These are phyloP conservation scores for Vireo griseus DNA, from an alignment of 2,797 vertebrate genomes.

Conservation along the genomic window DNA sequence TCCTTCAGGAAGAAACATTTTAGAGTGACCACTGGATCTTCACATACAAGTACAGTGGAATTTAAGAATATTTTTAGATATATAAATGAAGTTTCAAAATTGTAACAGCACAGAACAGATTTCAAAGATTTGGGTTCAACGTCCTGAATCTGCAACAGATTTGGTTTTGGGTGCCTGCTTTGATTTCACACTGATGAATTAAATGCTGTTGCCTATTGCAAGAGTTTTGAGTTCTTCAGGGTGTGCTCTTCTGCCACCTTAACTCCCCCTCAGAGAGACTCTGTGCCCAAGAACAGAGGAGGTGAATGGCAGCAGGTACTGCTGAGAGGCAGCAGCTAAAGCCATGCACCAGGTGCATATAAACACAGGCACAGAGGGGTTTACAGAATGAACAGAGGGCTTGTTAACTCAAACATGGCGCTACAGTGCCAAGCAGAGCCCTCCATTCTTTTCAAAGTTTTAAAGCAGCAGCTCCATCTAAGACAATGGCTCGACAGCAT, in stretches of 20 bases:
- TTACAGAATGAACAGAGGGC: background rate
- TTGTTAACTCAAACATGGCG: background rate
- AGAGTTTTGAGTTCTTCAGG: background rate
- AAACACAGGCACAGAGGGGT: background rate
- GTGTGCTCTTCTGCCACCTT: background rate
- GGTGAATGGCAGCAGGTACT: background rate
- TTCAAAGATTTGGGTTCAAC: background rate
- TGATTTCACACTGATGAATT: background rate
- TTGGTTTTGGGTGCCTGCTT: background rate
- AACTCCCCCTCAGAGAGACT: background rate
- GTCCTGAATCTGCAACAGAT: background rate
- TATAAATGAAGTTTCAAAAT: background rate
- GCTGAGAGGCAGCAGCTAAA: background rate
- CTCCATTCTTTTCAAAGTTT: background rate
- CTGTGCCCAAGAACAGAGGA: background rate
- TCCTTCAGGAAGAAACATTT: conserved; percentile 69
- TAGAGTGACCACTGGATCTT: background rate
- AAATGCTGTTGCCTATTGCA: background rate
- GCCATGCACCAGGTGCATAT: background rate
- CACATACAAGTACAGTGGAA: background rate
- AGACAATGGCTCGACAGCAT: background rate
- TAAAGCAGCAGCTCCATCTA: background rate
- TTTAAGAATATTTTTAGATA: background rate
- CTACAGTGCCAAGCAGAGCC: background rate
- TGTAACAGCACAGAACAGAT: background rate